phyloP scores from a whole-genome alignment of 2,888 invertebrate species.

The Lycaena phlaeas region DNA sequence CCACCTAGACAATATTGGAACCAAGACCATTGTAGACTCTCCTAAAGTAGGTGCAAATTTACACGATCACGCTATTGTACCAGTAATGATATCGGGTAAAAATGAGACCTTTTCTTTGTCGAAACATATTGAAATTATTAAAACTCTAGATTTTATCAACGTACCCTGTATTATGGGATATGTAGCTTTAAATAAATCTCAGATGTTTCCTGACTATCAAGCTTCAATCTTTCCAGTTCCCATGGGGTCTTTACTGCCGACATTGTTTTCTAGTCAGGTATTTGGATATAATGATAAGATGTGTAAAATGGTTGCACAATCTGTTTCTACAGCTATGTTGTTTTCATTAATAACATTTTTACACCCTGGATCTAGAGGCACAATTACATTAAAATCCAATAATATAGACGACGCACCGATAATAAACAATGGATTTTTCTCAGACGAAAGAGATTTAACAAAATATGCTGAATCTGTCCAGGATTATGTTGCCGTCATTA shows the following conservation, averaged over 20 bases:
- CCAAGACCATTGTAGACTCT: slow-evolving; percentile 28
- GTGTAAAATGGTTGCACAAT: slow-evolving; percentile 26
- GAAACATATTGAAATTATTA: slow-evolving; percentile 26
- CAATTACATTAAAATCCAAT: slow-evolving; percentile 27
- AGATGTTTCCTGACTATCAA: slow-evolving; percentile 40
- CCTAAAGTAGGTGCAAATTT: slow-evolving; percentile 39
- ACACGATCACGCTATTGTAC: slow-evolving; percentile 37
- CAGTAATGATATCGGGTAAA: slow-evolving; percentile 26
- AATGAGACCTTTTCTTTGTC: slow-evolving; percentile 18
- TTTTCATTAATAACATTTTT: slow-evolving; percentile 27
- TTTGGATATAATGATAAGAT: slow-evolving; percentile 28
- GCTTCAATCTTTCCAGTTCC: slow-evolving; percentile 26
- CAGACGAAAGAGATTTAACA: slow-evolving; percentile 26
- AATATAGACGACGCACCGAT: slow-evolving; percentile 30
- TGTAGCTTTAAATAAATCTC: slow-evolving; percentile 31
- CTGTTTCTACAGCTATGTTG: slow-evolving; percentile 20
- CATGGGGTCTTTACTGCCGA: slow-evolving; percentile 23
- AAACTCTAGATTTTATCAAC: slow-evolving; percentile 29
- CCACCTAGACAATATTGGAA: slow-evolving; percentile 30
- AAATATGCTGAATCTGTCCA: slow-evolving; percentile 23
- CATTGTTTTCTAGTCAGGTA: slow-evolving; percentile 25
- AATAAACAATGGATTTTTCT: slow-evolving; percentile 31
- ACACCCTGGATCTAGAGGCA: slow-evolving; percentile 39
- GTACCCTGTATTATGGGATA: slow-evolving; percentile 32
- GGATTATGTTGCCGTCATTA: slow-evolving; percentile 24